Percentiles rank a stretch among this genome's conserved stretches.
phyloP scores from a whole-genome alignment of 2,797 vertebrate genomes.

The Sebastes elongatus region DNA sequence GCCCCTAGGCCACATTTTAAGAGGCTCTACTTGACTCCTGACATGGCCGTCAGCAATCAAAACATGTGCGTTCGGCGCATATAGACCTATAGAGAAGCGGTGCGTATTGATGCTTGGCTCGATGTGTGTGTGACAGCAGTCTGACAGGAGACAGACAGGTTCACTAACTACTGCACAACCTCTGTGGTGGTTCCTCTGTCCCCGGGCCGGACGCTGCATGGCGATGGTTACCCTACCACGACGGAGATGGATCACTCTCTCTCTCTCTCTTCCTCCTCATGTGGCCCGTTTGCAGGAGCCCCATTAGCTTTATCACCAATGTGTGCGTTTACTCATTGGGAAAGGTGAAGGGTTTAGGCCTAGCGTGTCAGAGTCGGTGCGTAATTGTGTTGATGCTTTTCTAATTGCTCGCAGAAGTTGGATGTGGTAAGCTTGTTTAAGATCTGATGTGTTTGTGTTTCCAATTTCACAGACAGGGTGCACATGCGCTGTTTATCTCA shows the following conservation, averaged over 20 bases:
- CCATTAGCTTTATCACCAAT: conserved; percentile 55
- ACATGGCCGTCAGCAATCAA: conserved; percentile 85
- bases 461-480: conserved; percentile 67
- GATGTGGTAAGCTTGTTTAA: conserved; percentile 72
- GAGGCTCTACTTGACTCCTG: conserved; percentile 87
- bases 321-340: conserved; percentile 49
- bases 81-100: conserved; percentile 45
- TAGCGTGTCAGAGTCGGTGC: conserved; percentile 60
- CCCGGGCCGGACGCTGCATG: conserved; percentile 16
- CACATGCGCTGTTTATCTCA: conserved; percentile 37
- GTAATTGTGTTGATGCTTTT: conserved; percentile 68
- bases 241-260: conserved; percentile 46
- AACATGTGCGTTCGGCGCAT: conserved; percentile 74
- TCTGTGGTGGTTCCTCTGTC: conserved; percentile 49
- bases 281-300: conserved; percentile 28
- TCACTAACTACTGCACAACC: conserved; percentile 70
- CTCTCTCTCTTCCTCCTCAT: conserved; percentile 5
- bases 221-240: conserved; percentile 26
- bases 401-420: conserved; percentile 76
- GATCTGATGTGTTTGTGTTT: conserved; percentile 71
- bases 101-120: conserved; percentile 63
- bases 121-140: conserved; percentile 76
- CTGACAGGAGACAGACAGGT: conserved; percentile 81
- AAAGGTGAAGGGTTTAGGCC: conserved; percentile 52
- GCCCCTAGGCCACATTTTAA: conserved; percentile 83